Conservation (phyloP, 2,113 vertebrate species). For the Podocnemis expansa region DNA sequence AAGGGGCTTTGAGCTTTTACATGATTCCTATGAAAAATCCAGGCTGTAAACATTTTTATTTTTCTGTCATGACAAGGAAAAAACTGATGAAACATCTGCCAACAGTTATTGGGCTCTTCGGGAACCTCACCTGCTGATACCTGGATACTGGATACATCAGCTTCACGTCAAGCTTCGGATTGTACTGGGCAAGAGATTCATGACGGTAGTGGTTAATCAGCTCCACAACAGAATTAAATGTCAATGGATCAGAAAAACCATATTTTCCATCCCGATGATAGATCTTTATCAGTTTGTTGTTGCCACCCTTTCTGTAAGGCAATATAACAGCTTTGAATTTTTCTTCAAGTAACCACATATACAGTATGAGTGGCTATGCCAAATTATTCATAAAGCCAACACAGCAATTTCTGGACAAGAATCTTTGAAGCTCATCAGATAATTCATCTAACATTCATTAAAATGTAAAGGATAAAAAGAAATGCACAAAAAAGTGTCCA, state of each 20-base stretch:
- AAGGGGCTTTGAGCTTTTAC: not conserved
- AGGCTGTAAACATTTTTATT: no score
- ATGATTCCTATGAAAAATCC: not conserved
- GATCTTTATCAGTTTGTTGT: slow-evolving; percentile 97
- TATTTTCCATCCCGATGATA: slow-evolving; percentile 93
- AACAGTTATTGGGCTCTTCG: not conserved
- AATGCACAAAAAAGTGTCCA: slow-evolving; percentile 32
- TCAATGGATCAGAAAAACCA: slow-evolving; percentile 95
- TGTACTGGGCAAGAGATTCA: slow-evolving; percentile 94
- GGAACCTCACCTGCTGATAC: slow-evolving; percentile 86
- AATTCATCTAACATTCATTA: not conserved
- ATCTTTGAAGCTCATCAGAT: not conserved
- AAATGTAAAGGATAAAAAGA: not conserved
- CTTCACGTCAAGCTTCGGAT: slow-evolving; percentile 93
- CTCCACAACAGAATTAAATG: slow-evolving; percentile 93
- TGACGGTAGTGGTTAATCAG: slow-evolving; percentile 95
- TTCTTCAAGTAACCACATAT: not conserved
- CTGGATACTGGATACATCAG: slow-evolving; percentile 91
- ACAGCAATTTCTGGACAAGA: not conserved
- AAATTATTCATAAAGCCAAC: not conserved
- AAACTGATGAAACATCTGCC: not conserved
- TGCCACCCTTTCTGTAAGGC: slow-evolving; percentile 91
- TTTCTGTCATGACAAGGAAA: not conserved
- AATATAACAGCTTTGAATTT: slow-evolving; percentile 28
- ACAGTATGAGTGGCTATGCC: not conserved